These are phyloP conservation scores for Pygocentrus nattereri DNA, from an alignment of 2,797 vertebrate genomes.

Conservation along the genomic window DNA sequence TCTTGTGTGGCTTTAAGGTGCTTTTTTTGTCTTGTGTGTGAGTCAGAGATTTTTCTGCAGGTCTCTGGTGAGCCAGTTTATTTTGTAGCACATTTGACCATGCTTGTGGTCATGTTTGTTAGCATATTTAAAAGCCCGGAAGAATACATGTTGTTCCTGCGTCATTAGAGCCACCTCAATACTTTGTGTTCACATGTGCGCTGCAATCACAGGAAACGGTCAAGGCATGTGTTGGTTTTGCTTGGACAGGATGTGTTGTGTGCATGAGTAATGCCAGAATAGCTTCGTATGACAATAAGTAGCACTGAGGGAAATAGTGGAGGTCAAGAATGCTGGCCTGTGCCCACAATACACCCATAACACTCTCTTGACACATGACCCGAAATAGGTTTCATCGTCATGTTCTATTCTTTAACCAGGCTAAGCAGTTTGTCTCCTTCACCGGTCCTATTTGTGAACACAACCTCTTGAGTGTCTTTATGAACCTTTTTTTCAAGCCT, in stretches of 20 bases:
- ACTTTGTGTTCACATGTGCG: constrained; percentile 10
- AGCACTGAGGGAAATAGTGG: constrained; percentile 12
- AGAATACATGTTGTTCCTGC: constrained; percentile 2
- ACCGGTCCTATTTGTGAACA: background rate
- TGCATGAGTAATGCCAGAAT: constrained; percentile 21
- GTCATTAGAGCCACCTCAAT: constrained; percentile 1
- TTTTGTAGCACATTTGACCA: constrained; percentile 3
- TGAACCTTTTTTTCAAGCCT: background rate
- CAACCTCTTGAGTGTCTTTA: background rate
- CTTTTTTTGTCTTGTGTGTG: background rate
- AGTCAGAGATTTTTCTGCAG: constrained; percentile 11
- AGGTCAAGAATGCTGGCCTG: constrained; percentile 22
- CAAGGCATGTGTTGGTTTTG: constrained; percentile 23
- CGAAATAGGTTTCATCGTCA: constrained; percentile 26
- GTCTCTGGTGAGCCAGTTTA: background rate
- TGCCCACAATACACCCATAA: background rate
- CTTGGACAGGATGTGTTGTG: constrained; percentile 25
- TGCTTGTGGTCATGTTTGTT: background rate
- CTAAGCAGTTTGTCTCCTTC: background rate
- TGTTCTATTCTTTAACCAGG: constrained; percentile 1
- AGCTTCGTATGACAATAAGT: constrained; percentile 19
- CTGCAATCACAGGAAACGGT: constrained; percentile 51
- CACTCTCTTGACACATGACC: background rate
- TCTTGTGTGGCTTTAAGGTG: background rate
- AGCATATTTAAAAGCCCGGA: constrained; percentile 6